Evolutionary conservation across 2,113 vertebrate species (phyloP), one percentile per base, ranked within the genome.

Genomic region (Crotophaga sulcirostris): DNA sequence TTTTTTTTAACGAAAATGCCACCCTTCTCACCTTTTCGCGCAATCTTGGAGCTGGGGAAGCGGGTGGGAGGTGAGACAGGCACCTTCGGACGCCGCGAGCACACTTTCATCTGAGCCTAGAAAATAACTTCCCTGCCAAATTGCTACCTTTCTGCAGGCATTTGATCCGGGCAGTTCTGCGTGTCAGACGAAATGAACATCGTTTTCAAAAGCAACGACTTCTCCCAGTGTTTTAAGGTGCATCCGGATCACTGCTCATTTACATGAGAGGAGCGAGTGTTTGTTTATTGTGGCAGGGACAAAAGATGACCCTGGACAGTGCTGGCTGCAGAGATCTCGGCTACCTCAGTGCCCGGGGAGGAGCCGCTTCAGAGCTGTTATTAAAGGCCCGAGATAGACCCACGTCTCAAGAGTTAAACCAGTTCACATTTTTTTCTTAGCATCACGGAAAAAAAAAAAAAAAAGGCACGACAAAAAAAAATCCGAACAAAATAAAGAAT

Each of bases 101-200:
- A 17, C 49, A 87, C 89, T 96, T 96, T 91, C 84, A 93, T 91
- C 76, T 54, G 12, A 90, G 66, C 80, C 44, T 54, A 73, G 93
- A 88, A 96, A 93, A 86, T 45, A 31, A n/a, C 58, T 89, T 78
- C 81, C 52, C 59, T 78, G 76, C 55, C 40, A 84, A 91, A 92
- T 91, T 85, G 83, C 85, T 47, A 89, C 95, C 94, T 94, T 91
- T 93, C 95, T 34, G 91, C 93, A 80, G 82, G 78, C 90, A 89
- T 96, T 77, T 93, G 91, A 97, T 96, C 91, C 80, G 36, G 23
- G 94, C 91, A 87, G 87, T 80, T 66, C 11, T 86, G 93, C 25
- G 89, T 94, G 93, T 90, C 93, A 83, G 94, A 89, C 94, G 13
- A 96, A 96, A 89, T 93, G 95, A 96, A 91, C 95, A 84, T 86